Base-by-base conservation (phyloP, 2,888 invertebrate species). In the Cryptus viduatorius region DNA sequence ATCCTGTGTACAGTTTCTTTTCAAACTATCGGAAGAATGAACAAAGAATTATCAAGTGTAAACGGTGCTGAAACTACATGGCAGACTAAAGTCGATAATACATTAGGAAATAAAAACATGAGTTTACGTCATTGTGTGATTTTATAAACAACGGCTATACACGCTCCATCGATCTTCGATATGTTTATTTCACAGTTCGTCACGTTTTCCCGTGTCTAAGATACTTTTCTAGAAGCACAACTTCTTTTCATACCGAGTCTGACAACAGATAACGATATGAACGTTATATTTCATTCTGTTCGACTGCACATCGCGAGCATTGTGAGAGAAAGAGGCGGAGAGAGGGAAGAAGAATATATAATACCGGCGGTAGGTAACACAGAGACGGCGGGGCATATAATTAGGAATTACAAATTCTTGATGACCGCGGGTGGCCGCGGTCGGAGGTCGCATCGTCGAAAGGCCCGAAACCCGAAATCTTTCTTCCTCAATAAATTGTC, bases 381-480 rank as follows among this genome's bases (percentile, higher is more conserved):
- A 50, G 61, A 64, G 50, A 48, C 31, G 19, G 68, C 14, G 56
- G 24, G 46, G 53, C 46, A 42, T 19, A 59, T 67, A 56, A 80
- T 80, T 73, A 67, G 79, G 46, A 80, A 80, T 67, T 80, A 73
- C 73, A 80, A 80, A 73, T 68, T 80, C 73, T 37, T 19, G 31
- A 56, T 44, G 42, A 46, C 73, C 19, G 59, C 73, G 79, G 79
- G 73, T 73, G 79, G 79, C 67, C 79, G 16, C 46, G 67, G 79
- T 73, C 79, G 73, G 59, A 80, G 73, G 44, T 79, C 79, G 72
- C 29, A 44, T 53, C 46, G 44, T 56, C 24, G 46, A 67, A 31
- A 24, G 73, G 56, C 44, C 44, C 12, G 67, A 73, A 80, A 59
- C 67, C 59, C 72, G 46, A 80, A 59, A 80, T 80, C 67, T 67